phyloP scores from a whole-genome alignment of 1,140 invertebrate species.

The Doryteuthis pealeii region DNA sequence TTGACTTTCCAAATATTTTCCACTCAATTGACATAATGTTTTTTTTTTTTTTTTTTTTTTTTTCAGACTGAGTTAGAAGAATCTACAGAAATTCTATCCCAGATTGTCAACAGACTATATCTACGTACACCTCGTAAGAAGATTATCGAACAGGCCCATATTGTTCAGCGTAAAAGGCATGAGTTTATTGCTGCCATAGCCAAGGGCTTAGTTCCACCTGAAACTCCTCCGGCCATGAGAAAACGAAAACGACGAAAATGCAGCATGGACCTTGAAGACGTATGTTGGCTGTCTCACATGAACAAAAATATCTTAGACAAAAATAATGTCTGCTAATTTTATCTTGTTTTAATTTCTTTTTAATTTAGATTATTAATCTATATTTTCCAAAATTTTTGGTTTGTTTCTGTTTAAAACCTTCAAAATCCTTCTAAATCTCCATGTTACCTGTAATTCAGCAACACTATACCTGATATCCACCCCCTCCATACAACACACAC shows the following conservation, averaged over 20 bases:
- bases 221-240: constrained; percentile 66
- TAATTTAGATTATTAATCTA: too few species aligned
- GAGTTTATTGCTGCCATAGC: constrained; percentile 70
- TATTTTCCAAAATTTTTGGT: too few species aligned
- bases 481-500: too few species aligned
- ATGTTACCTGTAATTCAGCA: too few species aligned
- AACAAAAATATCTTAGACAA: background rate
- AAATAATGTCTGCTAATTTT: background rate
- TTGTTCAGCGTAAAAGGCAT: constrained; percentile 67
- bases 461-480: too few species aligned
- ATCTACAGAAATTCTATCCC: constrained; percentile 69
- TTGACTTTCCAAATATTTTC: too few species aligned
- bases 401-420: too few species aligned
- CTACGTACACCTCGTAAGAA: constrained; percentile 67
- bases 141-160: constrained; percentile 68
- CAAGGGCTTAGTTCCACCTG: constrained; percentile 71
- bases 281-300: too few species aligned
- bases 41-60: constrained; percentile 3
- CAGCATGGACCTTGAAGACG: constrained; percentile 52
- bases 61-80: constrained; percentile 71
- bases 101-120: constrained; percentile 70
- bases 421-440: too few species aligned
- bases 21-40: background rate
- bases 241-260: constrained; percentile 54
- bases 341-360: too few species aligned